Conservation (phyloP, 2,113 vertebrate genomes). For the Physeter macrocephalus region DNA sequence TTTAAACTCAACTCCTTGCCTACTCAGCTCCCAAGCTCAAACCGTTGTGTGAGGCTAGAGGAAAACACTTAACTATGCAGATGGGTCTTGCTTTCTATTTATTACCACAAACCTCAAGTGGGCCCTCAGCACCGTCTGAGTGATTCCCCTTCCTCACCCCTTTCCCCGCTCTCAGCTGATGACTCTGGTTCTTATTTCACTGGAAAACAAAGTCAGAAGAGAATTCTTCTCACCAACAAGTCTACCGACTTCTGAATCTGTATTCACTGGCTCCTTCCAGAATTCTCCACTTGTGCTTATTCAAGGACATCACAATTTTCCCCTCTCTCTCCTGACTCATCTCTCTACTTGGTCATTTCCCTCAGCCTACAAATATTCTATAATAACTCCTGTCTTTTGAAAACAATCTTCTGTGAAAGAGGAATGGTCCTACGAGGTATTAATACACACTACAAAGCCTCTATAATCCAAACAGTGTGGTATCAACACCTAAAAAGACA, state of each 20-base stretch:
- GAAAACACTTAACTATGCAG: background rate
- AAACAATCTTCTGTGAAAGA: background rate
- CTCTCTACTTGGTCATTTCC: background rate
- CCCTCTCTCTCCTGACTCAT: background rate
- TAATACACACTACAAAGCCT: background rate
- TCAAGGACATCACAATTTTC: background rate
- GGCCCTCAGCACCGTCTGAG: background rate
- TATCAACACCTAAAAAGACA: background rate
- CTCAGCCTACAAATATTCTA: background rate
- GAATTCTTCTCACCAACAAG: background rate
- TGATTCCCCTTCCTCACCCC: background rate
- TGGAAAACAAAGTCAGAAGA: background rate
- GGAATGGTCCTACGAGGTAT: background rate
- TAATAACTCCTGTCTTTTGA: background rate
- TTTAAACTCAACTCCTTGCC: background rate
- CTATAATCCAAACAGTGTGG: background rate
- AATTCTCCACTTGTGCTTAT: background rate
- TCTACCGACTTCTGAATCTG: background rate
- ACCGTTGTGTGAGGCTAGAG: background rate
- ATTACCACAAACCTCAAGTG: background rate
- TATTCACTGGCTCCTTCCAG: background rate
- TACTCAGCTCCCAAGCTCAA: background rate
- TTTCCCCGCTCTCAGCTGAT: background rate
- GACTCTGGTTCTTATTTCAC: background rate
- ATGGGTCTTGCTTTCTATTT: background rate